Base-by-base conservation (phyloP, 2,888 invertebrate species). In the Podabrus alpinus region DNA sequence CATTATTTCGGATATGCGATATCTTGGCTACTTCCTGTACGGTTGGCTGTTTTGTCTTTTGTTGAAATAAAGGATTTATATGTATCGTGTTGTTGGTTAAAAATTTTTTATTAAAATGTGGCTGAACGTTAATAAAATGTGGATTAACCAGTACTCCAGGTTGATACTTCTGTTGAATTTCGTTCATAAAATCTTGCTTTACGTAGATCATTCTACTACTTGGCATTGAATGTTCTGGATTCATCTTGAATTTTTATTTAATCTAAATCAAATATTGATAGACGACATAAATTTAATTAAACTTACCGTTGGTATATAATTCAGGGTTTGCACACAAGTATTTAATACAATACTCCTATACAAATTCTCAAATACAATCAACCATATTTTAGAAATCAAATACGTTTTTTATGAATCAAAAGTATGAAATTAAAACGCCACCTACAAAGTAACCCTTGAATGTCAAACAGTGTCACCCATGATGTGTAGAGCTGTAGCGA, bases 111-210 rank as follows among this genome's bases (percentile, higher is more conserved):
- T 80, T 79, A 74, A 84, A 83, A 79, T 84, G 82, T n/a, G 84
- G 84, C 76, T 83, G 83, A 64, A 83, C 79, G 66, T 75, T 72
- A 66, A 83, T 81, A 78, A 86, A 87, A 76, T 86, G 85, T 9
- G 86, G 87, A 81, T 87, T 87, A 17, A 87, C 82, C 75, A 84
- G 83, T 7, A 87, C 86, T 77, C 82, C 86, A 16, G 29, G 81
- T 82, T 70, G 69, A 68, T 73, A 61, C 9, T 71, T 69, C 59
- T 69, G 59, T 15, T 66, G 67, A 10, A 75, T 19, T n/a, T 60
- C 66, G 62, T 77, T 69, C n/a, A 74, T 19, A 25, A 75, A 67
- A 15, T 76, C 66, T 69, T 78, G 78, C 21, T 81, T 83, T 17
- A 83, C 76, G 69, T 81, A 83, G 74, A 82, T 79, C 77, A 77